Evolutionary conservation across 2,888 invertebrate genomes (phyloP), one percentile per base, ranked within the genome.

Genomic region (Cinara cedri): DNA sequence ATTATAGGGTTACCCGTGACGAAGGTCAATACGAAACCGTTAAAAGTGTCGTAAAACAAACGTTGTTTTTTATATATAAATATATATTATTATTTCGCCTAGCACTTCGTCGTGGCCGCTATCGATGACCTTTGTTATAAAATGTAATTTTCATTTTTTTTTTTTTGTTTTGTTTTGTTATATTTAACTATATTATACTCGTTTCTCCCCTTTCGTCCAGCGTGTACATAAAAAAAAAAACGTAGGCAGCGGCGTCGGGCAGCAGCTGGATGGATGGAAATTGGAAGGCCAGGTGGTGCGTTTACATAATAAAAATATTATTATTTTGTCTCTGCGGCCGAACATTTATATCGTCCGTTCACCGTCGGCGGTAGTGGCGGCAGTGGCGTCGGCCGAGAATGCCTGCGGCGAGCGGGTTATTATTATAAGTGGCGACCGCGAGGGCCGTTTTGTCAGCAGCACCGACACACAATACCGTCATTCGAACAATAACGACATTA

Each of bases 311-410:
- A 34, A 34, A 34, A 34, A 4, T 68, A 68, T 57, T 46, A 68
- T 68, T 76, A 68, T 76, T 78, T 78, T 68, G 60, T 78, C 68
- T 78, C 76, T 68, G 76, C 68, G 76, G 57, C 65, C 60, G 68
- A 51, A 60, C 19, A 60, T 78, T 68, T 57, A n/a, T n/a, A 60
- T 68, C 49, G 60, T 78, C 76, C 68, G 21, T 68, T 68, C 65
- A 46, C 54, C 9, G 8, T 21, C 44, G 21, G 10, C 24, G 49
- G 19, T 10, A 24, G 24, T 13, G 44, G 44, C 66, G 55, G 75
- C 19, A 19, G 75, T 16, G 51, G 74, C 49, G 24, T 51, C 24
- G 44, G 51, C 46, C 24, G n/a, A 26, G 72, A 62, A 34, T 42
- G 75, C 75, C 66, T 26, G 66, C 75, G 19, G 66, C 55, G 68